Conservation (phyloP, 2,797 vertebrate genomes). For the Smutsia gigantea region DNA sequence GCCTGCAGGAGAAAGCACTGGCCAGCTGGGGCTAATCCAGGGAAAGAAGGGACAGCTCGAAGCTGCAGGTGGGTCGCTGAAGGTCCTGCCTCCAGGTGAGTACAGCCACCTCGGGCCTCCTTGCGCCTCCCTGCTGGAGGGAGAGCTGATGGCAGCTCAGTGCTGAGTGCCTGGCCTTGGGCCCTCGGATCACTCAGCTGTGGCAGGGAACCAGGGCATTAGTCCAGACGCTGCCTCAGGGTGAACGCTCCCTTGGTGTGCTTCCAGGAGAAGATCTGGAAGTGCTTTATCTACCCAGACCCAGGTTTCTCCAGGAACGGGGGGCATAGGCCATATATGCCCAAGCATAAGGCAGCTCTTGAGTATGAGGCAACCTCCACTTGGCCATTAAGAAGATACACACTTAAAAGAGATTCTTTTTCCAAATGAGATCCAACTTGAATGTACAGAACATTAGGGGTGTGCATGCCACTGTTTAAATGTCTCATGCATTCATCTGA, state of each 20-base stretch:
- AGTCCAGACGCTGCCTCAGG: not conserved
- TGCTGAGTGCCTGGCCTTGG: not conserved
- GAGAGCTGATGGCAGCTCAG: not conserved
- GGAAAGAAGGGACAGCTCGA: not conserved
- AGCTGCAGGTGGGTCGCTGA: not conserved
- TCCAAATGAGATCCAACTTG: not conserved
- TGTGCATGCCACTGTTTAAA: not conserved
- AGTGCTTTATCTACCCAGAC: not conserved
- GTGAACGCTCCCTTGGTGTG: not conserved
- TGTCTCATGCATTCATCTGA: not conserved
- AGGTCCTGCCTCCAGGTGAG: not conserved
- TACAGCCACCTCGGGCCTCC: not conserved
- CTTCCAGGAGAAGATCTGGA: not conserved
- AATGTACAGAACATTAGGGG: not conserved
- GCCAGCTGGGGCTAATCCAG: not conserved
- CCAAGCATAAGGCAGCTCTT: not conserved
- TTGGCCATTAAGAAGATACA: not conserved
- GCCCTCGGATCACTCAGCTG: rapidly evolving
- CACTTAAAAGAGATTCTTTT: not conserved
- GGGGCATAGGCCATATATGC: rapidly evolving
- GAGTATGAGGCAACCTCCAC: too few relatives aligned
- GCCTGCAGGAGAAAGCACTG: not conserved
- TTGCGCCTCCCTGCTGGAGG: not conserved
- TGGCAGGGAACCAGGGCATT: not conserved
- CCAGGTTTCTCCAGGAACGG: not conserved